Conservation (phyloP, 2,888 invertebrate genomes). For the Eustalomyia histrio region DNA sequence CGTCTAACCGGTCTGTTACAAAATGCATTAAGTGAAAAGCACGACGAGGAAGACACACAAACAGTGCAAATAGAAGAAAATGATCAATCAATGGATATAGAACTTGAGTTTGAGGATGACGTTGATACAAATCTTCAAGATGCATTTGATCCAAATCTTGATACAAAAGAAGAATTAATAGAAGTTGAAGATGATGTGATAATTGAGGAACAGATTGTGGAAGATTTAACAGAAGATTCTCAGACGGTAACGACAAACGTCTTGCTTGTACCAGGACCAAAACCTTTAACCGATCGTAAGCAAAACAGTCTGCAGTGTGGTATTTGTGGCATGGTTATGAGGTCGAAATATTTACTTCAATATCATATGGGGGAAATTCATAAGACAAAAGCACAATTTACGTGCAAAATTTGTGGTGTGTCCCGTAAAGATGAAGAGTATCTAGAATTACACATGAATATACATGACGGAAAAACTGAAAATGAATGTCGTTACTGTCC, state of each 20-base stretch:
- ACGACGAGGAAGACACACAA: background rate
- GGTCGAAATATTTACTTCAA: conserved; percentile 72
- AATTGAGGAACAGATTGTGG: conserved; percentile 36
- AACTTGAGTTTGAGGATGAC: conserved; percentile 42
- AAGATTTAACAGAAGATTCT: background rate
- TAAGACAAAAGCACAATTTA: conserved; percentile 60
- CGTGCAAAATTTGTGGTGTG: conserved; percentile 74
- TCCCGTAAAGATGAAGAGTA: conserved; percentile 76
- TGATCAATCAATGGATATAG: conserved; percentile 50
- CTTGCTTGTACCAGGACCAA: background rate
- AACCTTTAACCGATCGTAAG: conserved; percentile 9
- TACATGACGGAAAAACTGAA: conserved; percentile 77
- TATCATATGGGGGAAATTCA: conserved; percentile 73
- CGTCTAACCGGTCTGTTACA: conserved; percentile 71
- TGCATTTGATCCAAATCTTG: conserved; percentile 65
- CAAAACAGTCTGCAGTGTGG: conserved; percentile 54
- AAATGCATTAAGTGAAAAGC: conserved; percentile 68
- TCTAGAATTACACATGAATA: conserved; percentile 76
- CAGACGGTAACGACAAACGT: background rate
- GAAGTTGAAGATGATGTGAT: conserved; percentile 59
- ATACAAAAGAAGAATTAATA: conserved; percentile 67
- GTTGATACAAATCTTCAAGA: conserved; percentile 67
- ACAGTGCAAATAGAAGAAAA: conserved; percentile 23
- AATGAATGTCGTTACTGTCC: conserved; percentile 77
- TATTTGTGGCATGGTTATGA: conserved; percentile 69